Percentiles rank a stretch among this genome's conserved stretches.
These are phyloP conservation scores for Hetaerina titia DNA, from an alignment of 2,888 invertebrate species.

Conservation along the genomic window DNA sequence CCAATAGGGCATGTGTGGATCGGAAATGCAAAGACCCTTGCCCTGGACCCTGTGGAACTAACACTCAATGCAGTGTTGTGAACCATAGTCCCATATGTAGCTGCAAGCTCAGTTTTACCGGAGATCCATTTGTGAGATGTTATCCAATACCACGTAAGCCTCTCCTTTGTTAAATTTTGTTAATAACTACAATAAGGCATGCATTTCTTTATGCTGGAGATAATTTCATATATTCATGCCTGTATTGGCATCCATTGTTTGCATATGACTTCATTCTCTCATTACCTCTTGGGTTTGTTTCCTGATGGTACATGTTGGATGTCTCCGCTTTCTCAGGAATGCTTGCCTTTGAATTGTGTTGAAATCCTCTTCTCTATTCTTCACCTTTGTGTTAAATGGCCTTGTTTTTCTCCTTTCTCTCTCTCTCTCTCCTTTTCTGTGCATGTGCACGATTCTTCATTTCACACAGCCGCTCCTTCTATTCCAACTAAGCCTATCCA, in stretches of 20 bases:
- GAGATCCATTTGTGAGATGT: conserved; percentile 90
- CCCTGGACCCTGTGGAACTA: conserved; percentile 85
- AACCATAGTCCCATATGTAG: conserved; percentile 74
- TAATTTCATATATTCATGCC: background rate
- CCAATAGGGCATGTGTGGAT: conserved; percentile 71
- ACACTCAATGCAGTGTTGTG: conserved; percentile 84
- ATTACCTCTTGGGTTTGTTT: background rate
- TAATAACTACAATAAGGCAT: background rate
- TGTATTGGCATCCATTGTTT: background rate
- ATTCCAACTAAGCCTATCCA: conserved; percentile 71
- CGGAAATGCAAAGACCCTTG: conserved; percentile 67
- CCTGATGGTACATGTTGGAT: background rate
- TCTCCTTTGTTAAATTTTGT: background rate
- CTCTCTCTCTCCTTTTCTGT: background rate
- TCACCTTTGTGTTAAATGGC: conserved; percentile 27
- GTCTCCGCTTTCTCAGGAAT: background rate
- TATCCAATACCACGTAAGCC: conserved; percentile 77
- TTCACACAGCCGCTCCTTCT: conserved; percentile 69
- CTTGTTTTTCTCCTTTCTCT: conserved; percentile 12
- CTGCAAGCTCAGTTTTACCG: conserved; percentile 79
- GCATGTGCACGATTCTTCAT: conserved; percentile 30
- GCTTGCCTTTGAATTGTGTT: conserved; percentile 35
- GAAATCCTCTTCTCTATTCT: background rate
- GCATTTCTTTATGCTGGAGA: conserved; percentile 12
- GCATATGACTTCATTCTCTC: background rate